Evolutionary conservation across 2,797 vertebrate species (phyloP), one percentile per base, ranked within the genome.

Genomic region (Clangula hyemalis): DNA sequence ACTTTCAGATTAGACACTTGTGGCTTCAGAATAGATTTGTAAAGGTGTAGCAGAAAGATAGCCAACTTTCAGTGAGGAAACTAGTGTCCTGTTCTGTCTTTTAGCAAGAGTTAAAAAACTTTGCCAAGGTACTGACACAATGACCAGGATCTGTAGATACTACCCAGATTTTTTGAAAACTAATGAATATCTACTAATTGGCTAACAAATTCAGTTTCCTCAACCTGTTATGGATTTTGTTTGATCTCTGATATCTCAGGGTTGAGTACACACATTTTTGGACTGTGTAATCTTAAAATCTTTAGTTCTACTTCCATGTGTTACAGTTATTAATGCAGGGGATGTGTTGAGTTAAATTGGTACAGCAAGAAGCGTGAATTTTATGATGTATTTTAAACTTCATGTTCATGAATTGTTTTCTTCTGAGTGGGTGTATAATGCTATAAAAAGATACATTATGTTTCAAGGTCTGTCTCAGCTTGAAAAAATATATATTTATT

Each of bases 401-500:
- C 39, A 58, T 94, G 85, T 87, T 97, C 90, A 32, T 95, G 94
- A 97, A 97, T 97, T 97, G 93, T 97, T 97, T 97, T 97, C 96
- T 97, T 97, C 89, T 96, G 97, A 97, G 97, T 98, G 96, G 96
- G 96, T 94, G 96, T 96, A 97, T 92, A 95, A 85, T 73, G 51
- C 95, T 98, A 97, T 97, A 97, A 97, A 98, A 97, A 97, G 96
- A 95, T 69, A 95, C 71, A 95, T 97, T 97, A 97, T 98, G 97
- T 97, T 98, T 97, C 97, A 96, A 96, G 95, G 86, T 97, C 97
- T 98, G 97, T 97, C 96, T 97, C 96, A 95, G 71, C 91, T 96
- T 97, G 90, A 97, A 96, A 96, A 95, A 85, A 89, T 68, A 92
- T 90, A 90, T 93, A 90, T 94, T 90, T 96, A 96, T 97, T 96